These are phyloP conservation scores for Panulirus ornatus DNA, from an alignment of 1,140 invertebrate species.

Conservation along the genomic window DNA sequence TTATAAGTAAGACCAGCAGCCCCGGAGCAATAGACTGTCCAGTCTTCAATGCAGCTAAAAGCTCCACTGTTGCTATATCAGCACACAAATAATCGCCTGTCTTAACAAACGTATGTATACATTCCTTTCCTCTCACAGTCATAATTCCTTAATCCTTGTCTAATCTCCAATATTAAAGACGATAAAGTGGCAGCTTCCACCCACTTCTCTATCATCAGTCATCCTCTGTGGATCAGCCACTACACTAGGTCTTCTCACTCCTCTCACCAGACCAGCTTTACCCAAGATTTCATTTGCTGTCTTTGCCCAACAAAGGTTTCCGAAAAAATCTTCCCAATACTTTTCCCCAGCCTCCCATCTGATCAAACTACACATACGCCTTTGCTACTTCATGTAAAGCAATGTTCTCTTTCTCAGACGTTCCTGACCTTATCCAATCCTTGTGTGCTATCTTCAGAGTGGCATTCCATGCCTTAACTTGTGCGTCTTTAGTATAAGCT, in stretches of 20 bases:
- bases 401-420: background rate
- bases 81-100: background rate
- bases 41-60: background rate
- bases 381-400: too few species aligned
- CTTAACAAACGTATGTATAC: too few species aligned
- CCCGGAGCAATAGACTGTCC: background rate
- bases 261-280: background rate
- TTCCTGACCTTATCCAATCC: background rate
- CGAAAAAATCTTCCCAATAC: background rate
- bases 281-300: background rate
- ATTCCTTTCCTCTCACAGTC: background rate
- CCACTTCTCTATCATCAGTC: slow-evolving; percentile 10
- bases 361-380: background rate
- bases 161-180: background rate
- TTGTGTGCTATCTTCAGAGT: background rate
- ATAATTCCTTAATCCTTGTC: background rate
- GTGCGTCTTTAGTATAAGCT: background rate
- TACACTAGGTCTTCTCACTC: background rate
- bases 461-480: background rate
- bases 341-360: background rate
- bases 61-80: background rate
- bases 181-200: background rate
- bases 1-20: too few species aligned
- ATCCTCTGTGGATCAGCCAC: too few species aligned
- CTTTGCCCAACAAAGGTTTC: background rate